Conservation (phyloP, 53 echinoderm and acorn worm genomes). For the Hippasteria phrygiana region DNA sequence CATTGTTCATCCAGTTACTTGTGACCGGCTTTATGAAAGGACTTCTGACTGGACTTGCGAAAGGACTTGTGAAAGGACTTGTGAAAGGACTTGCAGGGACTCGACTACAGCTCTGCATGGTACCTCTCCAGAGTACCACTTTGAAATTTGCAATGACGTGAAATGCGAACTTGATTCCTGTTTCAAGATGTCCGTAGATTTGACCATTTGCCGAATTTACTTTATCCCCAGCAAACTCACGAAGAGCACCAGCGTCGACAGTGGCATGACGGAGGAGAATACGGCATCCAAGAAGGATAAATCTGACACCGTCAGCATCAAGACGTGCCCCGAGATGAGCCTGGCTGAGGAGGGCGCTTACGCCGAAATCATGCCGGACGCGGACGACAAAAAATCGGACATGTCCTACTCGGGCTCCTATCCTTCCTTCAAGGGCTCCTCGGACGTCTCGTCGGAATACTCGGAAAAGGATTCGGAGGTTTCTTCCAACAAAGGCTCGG, state of each 20-base stretch:
- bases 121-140: too few relatives aligned
- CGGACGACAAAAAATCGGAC: conserved; percentile 19
- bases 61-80: too few relatives aligned
- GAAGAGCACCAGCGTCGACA: conserved; percentile 82
- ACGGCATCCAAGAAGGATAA: conserved; percentile 51
- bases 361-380: not conserved
- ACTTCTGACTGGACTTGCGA: too few relatives aligned
- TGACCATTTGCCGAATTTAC: not conserved
- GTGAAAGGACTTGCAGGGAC: too few relatives aligned
- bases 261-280: conserved; percentile 62
- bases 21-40: too few relatives aligned
- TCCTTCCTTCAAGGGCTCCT: conserved; percentile 55
- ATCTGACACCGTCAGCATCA: conserved; percentile 53
- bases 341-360: conserved; percentile 46
- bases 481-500: conserved; percentile 49
- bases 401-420: conserved; percentile 50
- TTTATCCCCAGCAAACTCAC: conserved; percentile 45
- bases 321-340: conserved; percentile 69
- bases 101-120: too few relatives aligned
- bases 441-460: conserved; percentile 50
- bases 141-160: too few relatives aligned
- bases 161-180: too few relatives aligned
- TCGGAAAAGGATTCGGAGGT: conserved; percentile 51
- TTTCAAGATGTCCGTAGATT: too few relatives aligned
- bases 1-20: too few relatives aligned